A percentile compares a stretch with the other conserved stretches of the same genome.
Conservation (phyloP, 2,888 invertebrate genomes). For the Limenitis camilla region DNA sequence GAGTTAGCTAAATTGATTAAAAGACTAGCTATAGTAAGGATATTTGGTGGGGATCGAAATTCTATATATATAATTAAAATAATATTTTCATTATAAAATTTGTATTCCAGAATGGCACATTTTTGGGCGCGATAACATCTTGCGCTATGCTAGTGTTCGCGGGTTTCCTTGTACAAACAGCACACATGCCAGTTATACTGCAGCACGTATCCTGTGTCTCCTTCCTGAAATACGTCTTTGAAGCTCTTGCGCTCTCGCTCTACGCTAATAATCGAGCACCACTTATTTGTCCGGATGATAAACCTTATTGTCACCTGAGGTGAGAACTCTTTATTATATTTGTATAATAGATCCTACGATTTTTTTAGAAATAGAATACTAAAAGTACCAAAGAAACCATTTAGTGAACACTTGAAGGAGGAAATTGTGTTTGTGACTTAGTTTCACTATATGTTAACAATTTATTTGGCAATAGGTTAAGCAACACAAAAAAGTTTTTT, state of each 20-base stretch:
- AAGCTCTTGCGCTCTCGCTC: slow-evolving; percentile 83
- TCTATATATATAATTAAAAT: too few relatives aligned
- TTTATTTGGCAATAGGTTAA: too few relatives aligned
- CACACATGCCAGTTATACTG: slow-evolving; percentile 85
- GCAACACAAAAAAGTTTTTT: too few relatives aligned
- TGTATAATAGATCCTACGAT: too few relatives aligned
- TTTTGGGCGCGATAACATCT: slow-evolving; percentile 86
- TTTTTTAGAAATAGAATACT: background rate
- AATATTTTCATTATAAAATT: background rate
- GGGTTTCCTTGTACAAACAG: slow-evolving; percentile 88
- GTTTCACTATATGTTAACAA: too few relatives aligned
- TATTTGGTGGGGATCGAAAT: too few relatives aligned
- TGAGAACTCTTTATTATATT: slow-evolving; percentile 22
- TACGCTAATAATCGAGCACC: slow-evolving; percentile 84
- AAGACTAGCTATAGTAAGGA: too few relatives aligned
- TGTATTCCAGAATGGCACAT: slow-evolving; percentile 89
- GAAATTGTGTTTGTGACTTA: too few relatives aligned
- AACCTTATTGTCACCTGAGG: slow-evolving; percentile 83
- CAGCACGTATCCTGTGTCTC: slow-evolving; percentile 85
- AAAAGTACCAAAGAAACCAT: too few relatives aligned
- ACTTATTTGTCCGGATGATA: slow-evolving; percentile 79
- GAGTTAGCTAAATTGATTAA: too few relatives aligned
- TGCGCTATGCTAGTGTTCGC: slow-evolving; percentile 86
- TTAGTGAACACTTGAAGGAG: too few relatives aligned
- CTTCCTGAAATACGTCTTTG: slow-evolving; percentile 86